Conservation (phyloP, 1,140 invertebrate genomes). For the Dinothrombium tinctorium region DNA sequence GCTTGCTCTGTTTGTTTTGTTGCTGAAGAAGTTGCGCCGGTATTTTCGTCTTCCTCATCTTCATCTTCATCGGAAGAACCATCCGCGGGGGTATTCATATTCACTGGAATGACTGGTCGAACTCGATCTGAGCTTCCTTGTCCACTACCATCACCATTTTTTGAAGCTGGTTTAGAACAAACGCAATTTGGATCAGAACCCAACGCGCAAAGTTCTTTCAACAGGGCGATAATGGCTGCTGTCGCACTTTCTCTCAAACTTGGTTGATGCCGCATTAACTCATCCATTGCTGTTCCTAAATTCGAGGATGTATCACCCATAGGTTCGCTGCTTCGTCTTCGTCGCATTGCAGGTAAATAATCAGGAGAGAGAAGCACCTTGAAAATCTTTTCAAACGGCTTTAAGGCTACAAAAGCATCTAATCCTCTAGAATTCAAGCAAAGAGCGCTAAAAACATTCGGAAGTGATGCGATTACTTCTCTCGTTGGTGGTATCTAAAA, state of each 20-base stretch:
- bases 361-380: constrained; percentile 55
- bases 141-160: constrained; percentile 17
- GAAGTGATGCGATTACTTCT: constrained; percentile 64
- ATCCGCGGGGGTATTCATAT: constrained; percentile 14
- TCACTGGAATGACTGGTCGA: constrained; percentile 1
- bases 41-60: constrained; percentile 30
- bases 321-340: constrained; percentile 51
- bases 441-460: constrained; percentile 71
- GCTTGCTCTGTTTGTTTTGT: constrained; percentile 8
- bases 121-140: constrained; percentile 9
- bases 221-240: constrained; percentile 47
- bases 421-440: constrained; percentile 63
- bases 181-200: constrained; percentile 53
- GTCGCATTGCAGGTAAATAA: constrained; percentile 61
- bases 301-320: constrained; percentile 69
- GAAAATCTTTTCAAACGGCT: constrained; percentile 62
- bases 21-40: constrained; percentile 13
- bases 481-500: constrained; percentile 51
- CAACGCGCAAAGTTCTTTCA: constrained; percentile 49
- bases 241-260: constrained; percentile 52
- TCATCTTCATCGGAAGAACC: constrained; percentile 28
- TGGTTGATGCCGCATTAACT: constrained; percentile 74
- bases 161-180: constrained; percentile 41
- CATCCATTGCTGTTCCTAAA: constrained; percentile 75
- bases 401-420: constrained; percentile 48